A percentile compares a stretch with the other conserved stretches of the same genome.
Evolutionary conservation across 2,888 invertebrate genomes (phyloP).

Genomic region (Odontothrips loti): DNA sequence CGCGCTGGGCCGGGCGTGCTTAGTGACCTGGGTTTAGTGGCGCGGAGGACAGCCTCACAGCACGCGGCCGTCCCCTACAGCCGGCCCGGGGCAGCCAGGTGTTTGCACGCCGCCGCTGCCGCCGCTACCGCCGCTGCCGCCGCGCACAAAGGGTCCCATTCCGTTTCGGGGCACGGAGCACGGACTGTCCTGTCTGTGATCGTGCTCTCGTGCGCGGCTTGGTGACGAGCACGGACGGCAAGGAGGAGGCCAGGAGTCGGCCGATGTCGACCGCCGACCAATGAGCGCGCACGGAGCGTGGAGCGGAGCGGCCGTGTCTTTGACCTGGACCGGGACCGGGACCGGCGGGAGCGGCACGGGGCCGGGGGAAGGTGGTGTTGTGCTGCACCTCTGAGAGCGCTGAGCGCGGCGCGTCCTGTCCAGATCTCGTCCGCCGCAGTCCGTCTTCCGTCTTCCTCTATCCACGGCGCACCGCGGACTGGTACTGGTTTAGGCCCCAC

Average conservation of each 20-base stretch:
- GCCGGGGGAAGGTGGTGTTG: too few species aligned
- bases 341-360: neutral
- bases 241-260: too few species aligned
- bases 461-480: conserved; percentile 14
- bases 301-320: too few species aligned
- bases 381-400: too few species aligned
- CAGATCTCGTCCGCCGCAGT: too few species aligned
- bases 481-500: conserved; percentile 24
- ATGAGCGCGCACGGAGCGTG: neutral
- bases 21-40: neutral
- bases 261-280: neutral
- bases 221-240: too few species aligned
- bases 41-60: neutral
- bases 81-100: neutral
- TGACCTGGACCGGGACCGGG: neutral
- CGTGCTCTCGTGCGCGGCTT: too few species aligned
- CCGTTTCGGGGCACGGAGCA: too few species aligned
- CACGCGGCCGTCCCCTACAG: neutral
- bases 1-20: neutral
- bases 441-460: too few species aligned
- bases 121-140: too few species aligned
- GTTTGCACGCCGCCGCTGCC: neutral
- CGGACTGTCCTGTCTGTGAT: too few species aligned
- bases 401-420: neutral
- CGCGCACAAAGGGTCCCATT: too few species aligned